phyloP scores from a whole-genome alignment of 2,113 vertebrate species.

The Mirza zaza region DNA sequence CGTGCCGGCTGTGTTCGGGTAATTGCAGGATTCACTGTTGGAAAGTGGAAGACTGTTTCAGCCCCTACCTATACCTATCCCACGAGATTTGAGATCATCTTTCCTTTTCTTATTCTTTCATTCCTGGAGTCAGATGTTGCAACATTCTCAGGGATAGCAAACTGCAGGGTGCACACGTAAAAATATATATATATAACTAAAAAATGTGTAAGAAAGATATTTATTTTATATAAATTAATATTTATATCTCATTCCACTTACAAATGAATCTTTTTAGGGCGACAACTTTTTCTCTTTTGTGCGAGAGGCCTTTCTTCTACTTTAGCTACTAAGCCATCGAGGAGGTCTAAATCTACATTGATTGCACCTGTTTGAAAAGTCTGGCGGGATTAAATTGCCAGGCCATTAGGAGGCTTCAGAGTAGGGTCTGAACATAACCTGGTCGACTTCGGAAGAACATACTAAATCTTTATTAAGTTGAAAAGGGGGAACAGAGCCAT shows the following conservation, averaged over 20 bases:
- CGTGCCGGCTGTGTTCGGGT: neutral
- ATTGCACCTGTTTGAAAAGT: neutral
- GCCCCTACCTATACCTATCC: accelerated
- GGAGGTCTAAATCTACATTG: accelerated
- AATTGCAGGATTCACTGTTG: neutral
- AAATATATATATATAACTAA: too few relatives aligned
- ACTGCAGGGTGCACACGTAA: accelerated
- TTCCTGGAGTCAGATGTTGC: neutral
- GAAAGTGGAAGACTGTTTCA: neutral
- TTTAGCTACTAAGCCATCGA: accelerated
- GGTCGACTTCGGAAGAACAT: neutral
- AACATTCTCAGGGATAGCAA: accelerated
- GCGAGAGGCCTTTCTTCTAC: accelerated
- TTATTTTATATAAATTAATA: neutral
- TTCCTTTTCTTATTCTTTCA: neutral
- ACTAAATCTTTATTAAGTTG: neutral
- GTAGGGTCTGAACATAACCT: neutral
- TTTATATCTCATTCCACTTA: neutral
- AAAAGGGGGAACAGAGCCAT: neutral
- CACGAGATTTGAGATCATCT: accelerated
- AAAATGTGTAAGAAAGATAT: neutral
- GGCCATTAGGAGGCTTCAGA: neutral
- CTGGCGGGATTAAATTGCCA: neutral
- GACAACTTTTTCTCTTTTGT: accelerated
- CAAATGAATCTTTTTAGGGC: too few relatives aligned